Conservation (phyloP, 2,888 invertebrate species). For the Hirtodrosophila duncani region DNA sequence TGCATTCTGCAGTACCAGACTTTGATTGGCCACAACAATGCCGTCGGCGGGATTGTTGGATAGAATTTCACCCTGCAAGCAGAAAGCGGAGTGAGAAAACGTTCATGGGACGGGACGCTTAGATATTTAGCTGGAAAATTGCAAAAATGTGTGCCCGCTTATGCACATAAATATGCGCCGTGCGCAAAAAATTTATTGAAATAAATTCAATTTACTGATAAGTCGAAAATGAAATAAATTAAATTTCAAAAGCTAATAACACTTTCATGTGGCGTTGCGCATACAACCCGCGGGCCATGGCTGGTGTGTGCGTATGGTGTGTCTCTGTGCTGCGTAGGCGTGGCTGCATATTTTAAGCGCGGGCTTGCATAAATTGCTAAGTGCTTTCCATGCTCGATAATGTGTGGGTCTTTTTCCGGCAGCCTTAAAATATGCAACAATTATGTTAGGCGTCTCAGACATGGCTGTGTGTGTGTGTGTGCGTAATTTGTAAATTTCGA, state of each 20-base stretch:
- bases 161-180: constrained; percentile 10
- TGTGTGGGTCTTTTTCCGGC: constrained; percentile 27
- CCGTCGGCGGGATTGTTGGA: constrained; percentile 89
- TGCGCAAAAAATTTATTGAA: constrained; percentile 53
- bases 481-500: constrained; percentile 32
- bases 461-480: constrained; percentile 2
- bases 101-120: too few species aligned
- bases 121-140: constrained; percentile 11
- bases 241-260: constrained; percentile 68
- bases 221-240: constrained; percentile 60
- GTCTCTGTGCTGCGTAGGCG: constrained; percentile 14
- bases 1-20: constrained; percentile 91
- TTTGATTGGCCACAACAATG: constrained; percentile 92
- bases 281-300: constrained; percentile 22
- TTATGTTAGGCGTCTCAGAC: constrained; percentile 39
- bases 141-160: background rate
- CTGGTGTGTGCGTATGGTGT: constrained; percentile 8
- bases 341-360: constrained; percentile 58
- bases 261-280: constrained; percentile 57
- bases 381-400: constrained; percentile 60
- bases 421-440: constrained; percentile 67
- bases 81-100: background rate
- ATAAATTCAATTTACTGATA: constrained; percentile 64
- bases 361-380: constrained; percentile 69
- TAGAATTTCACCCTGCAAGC: constrained; percentile 84